Conservation (phyloP, 35 echinoderm and acorn worm species). For the Diadema setosum region DNA sequence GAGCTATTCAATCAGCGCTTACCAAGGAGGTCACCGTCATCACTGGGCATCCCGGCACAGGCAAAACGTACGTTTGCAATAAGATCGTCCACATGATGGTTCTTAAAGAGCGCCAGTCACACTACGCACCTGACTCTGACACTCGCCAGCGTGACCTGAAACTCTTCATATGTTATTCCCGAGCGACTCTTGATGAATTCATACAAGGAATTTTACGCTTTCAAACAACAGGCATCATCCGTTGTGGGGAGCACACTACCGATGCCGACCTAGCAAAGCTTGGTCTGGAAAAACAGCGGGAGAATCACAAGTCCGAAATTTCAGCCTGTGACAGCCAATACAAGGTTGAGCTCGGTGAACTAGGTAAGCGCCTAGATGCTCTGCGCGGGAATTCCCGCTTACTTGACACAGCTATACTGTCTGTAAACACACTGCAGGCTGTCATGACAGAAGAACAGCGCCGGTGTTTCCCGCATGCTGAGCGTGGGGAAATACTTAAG, state of each 20-base stretch:
- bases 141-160: not conserved
- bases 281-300: not conserved
- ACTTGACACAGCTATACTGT: not conserved
- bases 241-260: slow-evolving; percentile 60
- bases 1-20: slow-evolving; percentile 44
- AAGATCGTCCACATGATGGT: slow-evolving; percentile 62
- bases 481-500: not conserved
- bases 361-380: not conserved
- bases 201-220: slow-evolving; percentile 62
- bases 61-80: slow-evolving; percentile 80
- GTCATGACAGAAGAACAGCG: not conserved
- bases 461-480: not conserved
- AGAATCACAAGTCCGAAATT: too few species aligned
- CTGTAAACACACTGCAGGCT: not conserved
- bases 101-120: not conserved
- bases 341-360: not conserved
- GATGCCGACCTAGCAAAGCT: not conserved
- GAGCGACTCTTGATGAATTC: slow-evolving; percentile 88
- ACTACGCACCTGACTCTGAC: not conserved
- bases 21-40: slow-evolving; percentile 72
- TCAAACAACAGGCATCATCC: slow-evolving; percentile 1
- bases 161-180: slow-evolving; percentile 74
- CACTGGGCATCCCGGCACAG: slow-evolving; percentile 86
- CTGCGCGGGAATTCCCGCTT: not conserved
- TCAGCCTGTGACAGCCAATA: not conserved